These are phyloP conservation scores for Endotricha flammealis DNA, from an alignment of 2,888 invertebrate genomes.

Conservation along the genomic window DNA sequence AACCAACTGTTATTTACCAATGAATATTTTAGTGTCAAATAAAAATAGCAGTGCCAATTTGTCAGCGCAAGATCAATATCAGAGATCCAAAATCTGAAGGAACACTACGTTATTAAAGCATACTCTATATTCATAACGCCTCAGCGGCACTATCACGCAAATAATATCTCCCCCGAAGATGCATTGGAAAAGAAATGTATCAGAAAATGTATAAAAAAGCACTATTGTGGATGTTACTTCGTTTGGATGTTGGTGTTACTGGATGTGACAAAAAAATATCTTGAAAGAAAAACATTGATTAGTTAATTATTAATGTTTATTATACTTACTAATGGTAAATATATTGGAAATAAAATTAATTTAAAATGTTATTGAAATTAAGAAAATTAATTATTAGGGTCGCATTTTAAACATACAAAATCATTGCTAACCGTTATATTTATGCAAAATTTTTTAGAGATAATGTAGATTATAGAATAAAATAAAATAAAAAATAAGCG, in stretches of 20 bases:
- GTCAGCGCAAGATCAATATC: slow-evolving; percentile 19
- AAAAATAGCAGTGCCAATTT: slow-evolving; percentile 3
- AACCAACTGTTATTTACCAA: too few relatives aligned
- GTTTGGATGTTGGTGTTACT: slow-evolving; percentile 25
- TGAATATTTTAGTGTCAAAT: too few relatives aligned
- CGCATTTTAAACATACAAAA: too few relatives aligned
- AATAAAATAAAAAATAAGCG: too few relatives aligned
- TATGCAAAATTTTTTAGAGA: too few relatives aligned
- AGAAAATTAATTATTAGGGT: too few relatives aligned
- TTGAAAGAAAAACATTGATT: background rate
- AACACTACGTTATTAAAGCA: slow-evolving; percentile 70
- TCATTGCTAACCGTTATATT: too few relatives aligned
- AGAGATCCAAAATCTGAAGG: slow-evolving; percentile 25
- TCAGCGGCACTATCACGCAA: slow-evolving; percentile 68
- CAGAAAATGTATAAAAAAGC: slow-evolving; percentile 75
- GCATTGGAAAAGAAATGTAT: slow-evolving; percentile 77
- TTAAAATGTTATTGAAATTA: too few relatives aligned
- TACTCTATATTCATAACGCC: slow-evolving; percentile 77
- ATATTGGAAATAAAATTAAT: background rate
- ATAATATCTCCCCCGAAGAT: slow-evolving; percentile 75
- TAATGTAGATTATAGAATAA: too few relatives aligned
- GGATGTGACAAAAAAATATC: slow-evolving; percentile 26
- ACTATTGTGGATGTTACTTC: slow-evolving; percentile 41
- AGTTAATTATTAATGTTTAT: background rate
- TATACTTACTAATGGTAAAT: background rate